Evolutionary conservation across 2,888 invertebrate genomes (phyloP).

Genomic region (Acanthacorydalis orientalis): DNA sequence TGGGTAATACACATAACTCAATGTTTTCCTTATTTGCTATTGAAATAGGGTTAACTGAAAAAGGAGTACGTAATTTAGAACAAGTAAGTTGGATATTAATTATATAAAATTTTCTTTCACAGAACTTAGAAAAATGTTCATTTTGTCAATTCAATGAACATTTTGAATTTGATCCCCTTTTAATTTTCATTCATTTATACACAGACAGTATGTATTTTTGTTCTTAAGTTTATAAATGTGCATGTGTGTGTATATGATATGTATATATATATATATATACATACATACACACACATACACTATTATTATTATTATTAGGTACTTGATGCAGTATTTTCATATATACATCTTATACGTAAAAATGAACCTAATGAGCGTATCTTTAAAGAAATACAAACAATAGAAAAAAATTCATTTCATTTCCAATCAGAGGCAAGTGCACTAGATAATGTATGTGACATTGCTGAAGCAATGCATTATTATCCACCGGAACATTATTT

Average conservation of each 20-base stretch:
- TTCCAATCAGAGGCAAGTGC: slow-evolving; percentile 55
- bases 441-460: slow-evolving; percentile 57
- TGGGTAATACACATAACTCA: slow-evolving; percentile 63
- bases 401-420: slow-evolving; percentile 57
- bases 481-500: slow-evolving; percentile 66
- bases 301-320: slow-evolving; percentile 40
- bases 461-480: slow-evolving; percentile 64
- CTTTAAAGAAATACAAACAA: slow-evolving; percentile 54
- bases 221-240: too few relatives aligned
- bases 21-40: slow-evolving; percentile 62
- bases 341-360: slow-evolving; percentile 51
- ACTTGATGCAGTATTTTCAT: slow-evolving; percentile 60
- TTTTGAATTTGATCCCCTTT: too few relatives aligned
- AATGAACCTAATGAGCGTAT: slow-evolving; percentile 51
- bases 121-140: too few relatives aligned
- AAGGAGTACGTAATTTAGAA: slow-evolving; percentile 52
- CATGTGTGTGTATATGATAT: too few relatives aligned
- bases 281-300: background rate
- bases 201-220: too few relatives aligned
- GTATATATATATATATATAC: background rate
- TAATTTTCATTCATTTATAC: too few relatives aligned
- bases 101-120: background rate
- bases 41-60: slow-evolving; percentile 57
- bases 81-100: slow-evolving; percentile 26
- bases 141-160: too few relatives aligned